These are phyloP conservation scores for Gallinago media DNA, from an alignment of 2,113 vertebrate species.

Conservation along the genomic window DNA sequence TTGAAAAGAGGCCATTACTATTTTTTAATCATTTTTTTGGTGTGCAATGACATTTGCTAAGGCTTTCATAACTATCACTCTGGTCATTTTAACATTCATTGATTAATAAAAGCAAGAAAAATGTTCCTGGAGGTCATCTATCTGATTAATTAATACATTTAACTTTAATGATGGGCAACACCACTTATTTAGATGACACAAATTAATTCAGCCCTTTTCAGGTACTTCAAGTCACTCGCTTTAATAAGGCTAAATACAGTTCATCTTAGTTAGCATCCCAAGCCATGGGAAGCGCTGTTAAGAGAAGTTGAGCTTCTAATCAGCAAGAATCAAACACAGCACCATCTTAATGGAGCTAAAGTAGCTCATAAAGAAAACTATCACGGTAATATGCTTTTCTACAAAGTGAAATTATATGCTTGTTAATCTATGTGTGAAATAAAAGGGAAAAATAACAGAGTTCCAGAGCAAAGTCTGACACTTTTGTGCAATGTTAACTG, in stretches of 20 bases:
- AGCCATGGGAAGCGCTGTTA: neutral
- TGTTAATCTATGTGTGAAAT: neutral
- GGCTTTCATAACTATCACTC: neutral
- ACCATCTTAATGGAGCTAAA: neutral
- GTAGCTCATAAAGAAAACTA: neutral
- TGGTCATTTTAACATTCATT: neutral
- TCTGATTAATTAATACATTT: neutral
- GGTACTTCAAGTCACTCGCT: neutral
- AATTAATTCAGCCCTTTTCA: neutral
- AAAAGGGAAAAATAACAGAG: neutral
- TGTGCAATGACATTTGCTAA: neutral
- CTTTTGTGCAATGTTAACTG: neutral
- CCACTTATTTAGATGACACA: neutral
- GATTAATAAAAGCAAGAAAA: neutral
- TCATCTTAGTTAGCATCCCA: constrained; percentile 2
- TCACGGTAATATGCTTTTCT: neutral
- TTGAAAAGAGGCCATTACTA: neutral
- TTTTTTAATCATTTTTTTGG: neutral
- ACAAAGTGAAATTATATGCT: neutral
- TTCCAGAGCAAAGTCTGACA: neutral
- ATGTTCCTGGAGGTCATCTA: neutral
- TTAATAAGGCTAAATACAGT: constrained; percentile 6
- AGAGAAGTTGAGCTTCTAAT: neutral
- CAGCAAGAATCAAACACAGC: neutral
- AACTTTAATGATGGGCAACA: neutral